Evolutionary conservation across 2,797 vertebrate genomes (phyloP), one percentile per base, ranked within the genome.

Genomic region (Phataginus tetradactyla): DNA sequence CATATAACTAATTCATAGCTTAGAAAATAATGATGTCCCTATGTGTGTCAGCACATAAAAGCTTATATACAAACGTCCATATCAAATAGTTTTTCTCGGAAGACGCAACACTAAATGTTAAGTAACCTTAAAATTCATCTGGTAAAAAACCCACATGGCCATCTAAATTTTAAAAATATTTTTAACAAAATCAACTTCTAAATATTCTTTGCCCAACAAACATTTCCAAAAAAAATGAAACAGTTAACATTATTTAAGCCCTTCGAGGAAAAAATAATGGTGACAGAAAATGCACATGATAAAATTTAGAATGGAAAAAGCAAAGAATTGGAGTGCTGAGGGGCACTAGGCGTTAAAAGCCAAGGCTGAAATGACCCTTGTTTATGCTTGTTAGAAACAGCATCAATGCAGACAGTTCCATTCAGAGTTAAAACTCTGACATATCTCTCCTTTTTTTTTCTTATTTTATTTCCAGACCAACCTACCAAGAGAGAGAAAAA

Each of bases 81-180:
- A 49, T 51, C 71, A 78, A 75, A 89, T 80, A 85, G 13, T 27
- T 75, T 55, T 63, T 88, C 51, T 83, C 32, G 59, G 18, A 88
- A 86, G 32, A 94, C 14, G 89, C 53, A 57, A 86, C 37, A 27
- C 51, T 86, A 95, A 91, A 86, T 34, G 61, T 23, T 23, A 89
- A 75, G 1, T 64, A 83, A 95, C 3, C 39, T 81, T 91, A 89
- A 61, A 72, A 75, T 72, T 85, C 29, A 78, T 63, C 64, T 78
- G 17, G 51, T 23, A 32, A 92, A 91, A 90, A 93, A 86, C 7
- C 86, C 49, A 72, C 12, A 45, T 13, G 39, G 45, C 7, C 84
- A 83, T 34, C 32, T 92, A 17, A 88, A 90, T 63, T 84, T 45
- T 78, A 45, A 80, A 64, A 78, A 75, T 59, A 72, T 32, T 63